A percentile compares a stretch with the other conserved stretches of the same genome.
These are phyloP conservation scores for Myotis findleyi DNA, from an alignment of 2,797 vertebrate species.

Conservation along the genomic window DNA sequence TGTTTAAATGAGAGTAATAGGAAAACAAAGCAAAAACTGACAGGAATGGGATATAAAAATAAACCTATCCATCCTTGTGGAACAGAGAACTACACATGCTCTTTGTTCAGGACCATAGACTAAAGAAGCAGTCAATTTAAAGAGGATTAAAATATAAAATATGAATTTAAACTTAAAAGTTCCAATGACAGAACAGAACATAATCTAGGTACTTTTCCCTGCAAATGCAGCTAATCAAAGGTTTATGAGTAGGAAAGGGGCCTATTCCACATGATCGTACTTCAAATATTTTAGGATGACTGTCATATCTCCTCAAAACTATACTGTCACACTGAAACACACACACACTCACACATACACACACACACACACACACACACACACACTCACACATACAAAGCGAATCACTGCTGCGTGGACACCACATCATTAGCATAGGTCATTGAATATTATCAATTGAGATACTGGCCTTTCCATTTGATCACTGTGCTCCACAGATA, in stretches of 20 bases:
- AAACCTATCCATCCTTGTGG: neutral
- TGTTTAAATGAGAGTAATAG: conserved; percentile 57
- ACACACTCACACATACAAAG: neutral
- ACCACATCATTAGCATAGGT: neutral
- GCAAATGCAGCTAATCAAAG: neutral
- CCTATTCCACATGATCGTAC: neutral
- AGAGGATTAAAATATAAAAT: neutral
- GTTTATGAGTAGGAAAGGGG: neutral
- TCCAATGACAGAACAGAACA: neutral
- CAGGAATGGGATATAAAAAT: neutral
- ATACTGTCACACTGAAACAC: neutral
- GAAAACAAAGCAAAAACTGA: conserved; percentile 34
- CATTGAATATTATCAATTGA: neutral
- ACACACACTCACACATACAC: neutral
- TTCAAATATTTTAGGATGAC: neutral
- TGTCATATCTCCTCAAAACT: neutral
- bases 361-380: neutral
- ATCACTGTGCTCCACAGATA: neutral
- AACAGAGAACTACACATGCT: neutral
- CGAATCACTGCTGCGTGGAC: neutral
- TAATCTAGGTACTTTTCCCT: neutral
- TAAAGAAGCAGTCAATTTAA: neutral
- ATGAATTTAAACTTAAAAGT: neutral
- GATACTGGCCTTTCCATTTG: neutral
- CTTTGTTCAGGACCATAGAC: neutral